phyloP scores from a whole-genome alignment of 2,888 invertebrate genomes.

The Bursaphelenchus okinawaensis region DNA sequence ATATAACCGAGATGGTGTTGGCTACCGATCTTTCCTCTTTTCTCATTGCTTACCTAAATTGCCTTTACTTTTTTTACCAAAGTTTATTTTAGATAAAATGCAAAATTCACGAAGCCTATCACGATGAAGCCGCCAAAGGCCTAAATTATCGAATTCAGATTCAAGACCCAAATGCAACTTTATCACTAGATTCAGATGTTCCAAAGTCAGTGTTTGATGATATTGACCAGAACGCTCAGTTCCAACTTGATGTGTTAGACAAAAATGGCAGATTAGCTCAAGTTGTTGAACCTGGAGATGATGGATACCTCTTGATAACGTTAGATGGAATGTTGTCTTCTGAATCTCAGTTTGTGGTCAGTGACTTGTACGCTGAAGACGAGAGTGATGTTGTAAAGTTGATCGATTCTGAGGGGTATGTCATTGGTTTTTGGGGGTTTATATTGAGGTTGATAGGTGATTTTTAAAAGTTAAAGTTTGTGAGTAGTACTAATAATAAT shows the following conservation, averaged over 20 bases:
- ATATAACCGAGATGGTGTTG: too few relatives aligned
- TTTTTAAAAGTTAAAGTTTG: too few relatives aligned
- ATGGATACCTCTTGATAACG: constrained; percentile 23
- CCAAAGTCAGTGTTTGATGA: constrained; percentile 1
- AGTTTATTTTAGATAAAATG: constrained; percentile 24
- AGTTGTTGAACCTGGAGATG: constrained; percentile 23
- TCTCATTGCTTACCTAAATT: too few relatives aligned
- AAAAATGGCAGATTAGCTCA: constrained; percentile 20
- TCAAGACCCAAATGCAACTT: constrained; percentile 11
- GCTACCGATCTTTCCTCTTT: too few relatives aligned
- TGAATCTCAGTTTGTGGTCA: constrained; percentile 22
- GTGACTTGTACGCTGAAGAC: constrained; percentile 23
- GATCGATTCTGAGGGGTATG: constrained; percentile 27
- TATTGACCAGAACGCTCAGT: constrained; percentile 17
- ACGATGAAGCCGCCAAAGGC: constrained; percentile 7
- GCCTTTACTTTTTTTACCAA: neutral
- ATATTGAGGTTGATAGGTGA: too few relatives aligned
- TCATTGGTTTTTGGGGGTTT: too few relatives aligned
- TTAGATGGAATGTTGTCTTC: neutral
- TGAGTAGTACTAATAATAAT: too few relatives aligned
- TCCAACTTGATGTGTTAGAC: constrained; percentile 26
- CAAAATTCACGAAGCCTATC: constrained; percentile 21
- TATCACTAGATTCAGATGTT: constrained; percentile 12
- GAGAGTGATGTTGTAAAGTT: constrained; percentile 16
- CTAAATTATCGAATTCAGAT: constrained; percentile 20